These are phyloP conservation scores for Cryptus viduatorius DNA, from an alignment of 2,888 invertebrate species.

Conservation along the genomic window DNA sequence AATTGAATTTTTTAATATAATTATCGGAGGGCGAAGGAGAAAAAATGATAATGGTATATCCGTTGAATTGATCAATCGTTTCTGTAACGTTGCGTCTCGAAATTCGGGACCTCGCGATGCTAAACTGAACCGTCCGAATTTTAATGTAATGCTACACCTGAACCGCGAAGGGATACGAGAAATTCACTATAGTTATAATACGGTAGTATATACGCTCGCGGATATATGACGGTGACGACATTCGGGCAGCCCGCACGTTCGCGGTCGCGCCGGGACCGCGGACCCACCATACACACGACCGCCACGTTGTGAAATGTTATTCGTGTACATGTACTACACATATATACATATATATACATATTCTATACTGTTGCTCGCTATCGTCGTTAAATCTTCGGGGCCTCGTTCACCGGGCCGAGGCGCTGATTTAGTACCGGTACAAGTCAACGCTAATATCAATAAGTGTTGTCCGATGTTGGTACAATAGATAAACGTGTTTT, in stretches of 20 bases:
- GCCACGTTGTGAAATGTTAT: conserved; percentile 23
- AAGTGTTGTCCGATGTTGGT: not conserved
- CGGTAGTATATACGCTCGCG: not conserved
- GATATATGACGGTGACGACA: conserved; percentile 24
- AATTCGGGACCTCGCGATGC: conserved; percentile 19
- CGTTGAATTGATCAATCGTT: conserved; percentile 7
- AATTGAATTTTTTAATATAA: not conserved
- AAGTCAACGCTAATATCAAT: conserved; percentile 11
- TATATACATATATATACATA: too few relatives aligned
- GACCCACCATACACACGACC: not conserved
- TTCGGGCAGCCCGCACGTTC: conserved; percentile 19
- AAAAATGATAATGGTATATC: not conserved
- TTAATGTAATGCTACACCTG: conserved; percentile 9
- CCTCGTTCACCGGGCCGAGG: not conserved
- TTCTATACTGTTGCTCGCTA: not conserved
- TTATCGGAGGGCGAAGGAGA: not conserved
- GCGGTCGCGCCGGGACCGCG: conserved; percentile 25
- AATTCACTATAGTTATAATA: conserved; percentile 3
- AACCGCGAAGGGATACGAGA: not conserved
- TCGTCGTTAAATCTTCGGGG: conserved; percentile 25
- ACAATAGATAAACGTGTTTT: conserved; percentile 13
- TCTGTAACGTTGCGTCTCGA: conserved; percentile 1
- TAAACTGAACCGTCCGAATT: not conserved
- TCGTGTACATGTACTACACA: not conserved
- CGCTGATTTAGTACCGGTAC: conserved; percentile 4